These are phyloP conservation scores for Rhamphomyia laevipes DNA, from an alignment of 2,888 invertebrate species.

Conservation along the genomic window DNA sequence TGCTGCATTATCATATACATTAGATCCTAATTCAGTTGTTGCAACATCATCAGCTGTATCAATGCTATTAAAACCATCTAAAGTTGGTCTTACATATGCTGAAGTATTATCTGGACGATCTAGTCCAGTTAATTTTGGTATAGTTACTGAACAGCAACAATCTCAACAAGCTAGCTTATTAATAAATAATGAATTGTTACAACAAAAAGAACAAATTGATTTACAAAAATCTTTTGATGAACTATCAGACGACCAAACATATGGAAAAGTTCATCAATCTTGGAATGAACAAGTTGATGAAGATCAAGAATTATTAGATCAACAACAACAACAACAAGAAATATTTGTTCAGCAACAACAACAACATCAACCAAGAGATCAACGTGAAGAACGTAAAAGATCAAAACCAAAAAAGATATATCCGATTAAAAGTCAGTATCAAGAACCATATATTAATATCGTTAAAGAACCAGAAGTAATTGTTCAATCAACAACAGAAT, in stretches of 20 bases:
- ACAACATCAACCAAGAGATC: not conserved
- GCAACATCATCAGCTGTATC: constrained; percentile 39
- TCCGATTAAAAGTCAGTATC: constrained; percentile 1
- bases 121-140: constrained; percentile 31
- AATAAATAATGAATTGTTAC: not conserved
- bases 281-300: constrained; percentile 1
- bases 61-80: constrained; percentile 37
- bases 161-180: constrained; percentile 8
- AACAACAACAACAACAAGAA: constrained; percentile 1
- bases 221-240: not conserved
- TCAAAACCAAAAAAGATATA: constrained; percentile 12
- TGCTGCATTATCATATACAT: constrained; percentile 56
- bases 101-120: constrained; percentile 56
- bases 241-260: not conserved
- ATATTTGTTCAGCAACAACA: constrained; percentile 5
- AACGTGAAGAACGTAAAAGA: constrained; percentile 8
- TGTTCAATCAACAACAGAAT: constrained; percentile 14
- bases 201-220: not conserved
- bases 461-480: constrained; percentile 3
- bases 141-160: constrained; percentile 10
- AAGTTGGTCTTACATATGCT: constrained; percentile 46
- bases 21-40: constrained; percentile 59
- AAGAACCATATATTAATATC: not conserved
- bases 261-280: not conserved
- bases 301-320: not conserved